phyloP scores from a whole-genome alignment of 2,113 vertebrate species.

The Brachyhypopomus occidentalis region DNA sequence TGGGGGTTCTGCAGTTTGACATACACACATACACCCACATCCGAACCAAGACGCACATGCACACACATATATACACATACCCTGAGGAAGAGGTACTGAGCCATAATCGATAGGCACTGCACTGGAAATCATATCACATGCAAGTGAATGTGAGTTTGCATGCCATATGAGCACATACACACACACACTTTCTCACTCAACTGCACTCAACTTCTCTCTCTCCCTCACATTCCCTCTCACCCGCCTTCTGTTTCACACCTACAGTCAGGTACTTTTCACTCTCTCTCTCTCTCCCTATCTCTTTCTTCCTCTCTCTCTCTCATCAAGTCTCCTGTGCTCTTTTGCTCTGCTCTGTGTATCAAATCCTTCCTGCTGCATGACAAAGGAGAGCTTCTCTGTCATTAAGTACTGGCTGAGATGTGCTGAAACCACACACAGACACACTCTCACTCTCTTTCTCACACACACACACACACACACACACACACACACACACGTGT shows the following conservation, averaged over 20 bases:
- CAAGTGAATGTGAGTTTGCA: conserved; percentile 34
- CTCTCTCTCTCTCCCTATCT: not conserved
- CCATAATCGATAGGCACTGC: conserved; percentile 60
- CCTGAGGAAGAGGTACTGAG: conserved; percentile 47
- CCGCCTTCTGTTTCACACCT: not conserved
- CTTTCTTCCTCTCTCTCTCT: not conserved
- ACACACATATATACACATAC: conserved; percentile 13
- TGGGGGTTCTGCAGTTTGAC: conserved; percentile 10
- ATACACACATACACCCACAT: conserved; percentile 23
- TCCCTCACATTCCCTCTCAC: not conserved
- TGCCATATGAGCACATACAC: conserved; percentile 5
- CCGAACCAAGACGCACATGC: conserved; percentile 15
- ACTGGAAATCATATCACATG: conserved; percentile 60
- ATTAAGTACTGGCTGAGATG: not conserved
- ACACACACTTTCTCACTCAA: conserved; percentile 19
- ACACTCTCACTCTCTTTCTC: no score
- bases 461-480: not conserved
- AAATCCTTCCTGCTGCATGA: not conserved
- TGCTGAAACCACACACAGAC: not conserved
- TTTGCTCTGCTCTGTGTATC: not conserved
- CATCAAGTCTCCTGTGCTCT: no score
- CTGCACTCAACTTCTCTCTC: not conserved
- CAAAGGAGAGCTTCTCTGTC: not conserved
- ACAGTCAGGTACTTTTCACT: not conserved
- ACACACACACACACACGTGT: not conserved